A percentile compares a stretch with the other conserved stretches of the same genome.
Conservation (phyloP, 2,113 vertebrate genomes). For the Melanostigma gelatinosum region DNA sequence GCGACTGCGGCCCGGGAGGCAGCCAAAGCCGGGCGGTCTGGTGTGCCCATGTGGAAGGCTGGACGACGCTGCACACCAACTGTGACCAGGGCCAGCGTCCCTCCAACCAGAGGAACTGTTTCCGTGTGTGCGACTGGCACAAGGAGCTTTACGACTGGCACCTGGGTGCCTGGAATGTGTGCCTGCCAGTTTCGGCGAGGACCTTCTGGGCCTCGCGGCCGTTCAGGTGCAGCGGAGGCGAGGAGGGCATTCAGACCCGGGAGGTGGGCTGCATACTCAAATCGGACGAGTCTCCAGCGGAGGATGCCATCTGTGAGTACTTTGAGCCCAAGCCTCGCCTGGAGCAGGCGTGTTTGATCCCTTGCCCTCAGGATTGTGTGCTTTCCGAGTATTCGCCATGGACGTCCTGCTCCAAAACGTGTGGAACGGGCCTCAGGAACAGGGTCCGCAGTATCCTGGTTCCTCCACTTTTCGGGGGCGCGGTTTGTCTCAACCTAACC, state of each 20-base stretch:
- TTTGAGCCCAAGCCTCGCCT: constrained; percentile 94
- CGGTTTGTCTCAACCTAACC: constrained; percentile 91
- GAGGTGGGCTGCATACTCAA: constrained; percentile 90
- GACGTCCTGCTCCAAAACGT: constrained; percentile 94
- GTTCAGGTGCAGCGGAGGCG: constrained; percentile 85
- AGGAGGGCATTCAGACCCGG: constrained; percentile 93
- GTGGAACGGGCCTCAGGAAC: constrained; percentile 91
- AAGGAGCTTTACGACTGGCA: constrained; percentile 95
- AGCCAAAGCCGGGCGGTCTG: constrained; percentile 95
- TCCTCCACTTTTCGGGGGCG: constrained; percentile 90
- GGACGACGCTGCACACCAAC: constrained; percentile 95
- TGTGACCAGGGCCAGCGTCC: constrained; percentile 89
- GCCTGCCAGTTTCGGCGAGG: constrained; percentile 86
- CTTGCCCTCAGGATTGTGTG: constrained; percentile 93
- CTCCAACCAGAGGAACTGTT: constrained; percentile 94
- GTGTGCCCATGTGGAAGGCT: constrained; percentile 96
- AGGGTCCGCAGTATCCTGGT: constrained; percentile 90
- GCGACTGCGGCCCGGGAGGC: constrained; percentile 94
- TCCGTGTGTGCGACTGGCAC: constrained; percentile 97
- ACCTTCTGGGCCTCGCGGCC: constrained; percentile 79
- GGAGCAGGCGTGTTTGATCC: constrained; percentile 96
- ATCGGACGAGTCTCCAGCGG: constrained; percentile 83
- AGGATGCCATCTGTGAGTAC: constrained; percentile 96
- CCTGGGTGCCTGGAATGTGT: constrained; percentile 90
- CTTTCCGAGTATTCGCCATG: constrained; percentile 92